Evolutionary conservation across 2,888 invertebrate genomes (phyloP).

Genomic region (Pterobdella sp.): DNA sequence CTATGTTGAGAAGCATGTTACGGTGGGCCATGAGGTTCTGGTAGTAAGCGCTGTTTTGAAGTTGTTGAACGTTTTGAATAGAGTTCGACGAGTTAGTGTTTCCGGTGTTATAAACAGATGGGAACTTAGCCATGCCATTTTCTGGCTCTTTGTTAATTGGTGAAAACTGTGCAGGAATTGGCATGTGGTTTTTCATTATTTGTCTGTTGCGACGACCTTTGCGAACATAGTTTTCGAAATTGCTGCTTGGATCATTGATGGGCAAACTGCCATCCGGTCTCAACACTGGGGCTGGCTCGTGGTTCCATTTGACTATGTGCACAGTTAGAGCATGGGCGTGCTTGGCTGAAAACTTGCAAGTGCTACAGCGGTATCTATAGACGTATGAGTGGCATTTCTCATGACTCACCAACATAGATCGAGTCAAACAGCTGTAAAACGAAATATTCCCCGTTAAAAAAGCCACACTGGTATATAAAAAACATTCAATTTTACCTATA

Average conservation of each 20-base stretch:
- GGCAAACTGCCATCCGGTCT: conserved; percentile 26
- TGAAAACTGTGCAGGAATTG: neutral
- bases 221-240: conserved; percentile 24
- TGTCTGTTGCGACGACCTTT: conserved; percentile 16
- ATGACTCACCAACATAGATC: conserved; percentile 25
- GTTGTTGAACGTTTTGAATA: neutral
- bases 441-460: neutral
- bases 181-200: neutral
- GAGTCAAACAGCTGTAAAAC: conserved; percentile 18
- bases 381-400: conserved; percentile 22
- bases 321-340: conserved; percentile 26
- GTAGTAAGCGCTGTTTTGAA: conserved; percentile 5
- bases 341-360: conserved; percentile 25
- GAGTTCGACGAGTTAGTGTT: neutral
- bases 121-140: neutral
- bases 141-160: neutral
- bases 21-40: conserved; percentile 2
- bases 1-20: conserved; percentile 1
- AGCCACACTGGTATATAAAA: neutral
- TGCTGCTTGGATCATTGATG: conserved; percentile 27
- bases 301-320: conserved; percentile 21
- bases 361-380: conserved; percentile 25
- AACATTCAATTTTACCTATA: conserved; percentile 12
- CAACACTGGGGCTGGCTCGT: conserved; percentile 21
- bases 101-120: neutral